Percentiles rank a stretch among this genome's conserved stretches.
phyloP scores from a whole-genome alignment of 1,140 invertebrate species.

The Helicoverpa armigera region DNA sequence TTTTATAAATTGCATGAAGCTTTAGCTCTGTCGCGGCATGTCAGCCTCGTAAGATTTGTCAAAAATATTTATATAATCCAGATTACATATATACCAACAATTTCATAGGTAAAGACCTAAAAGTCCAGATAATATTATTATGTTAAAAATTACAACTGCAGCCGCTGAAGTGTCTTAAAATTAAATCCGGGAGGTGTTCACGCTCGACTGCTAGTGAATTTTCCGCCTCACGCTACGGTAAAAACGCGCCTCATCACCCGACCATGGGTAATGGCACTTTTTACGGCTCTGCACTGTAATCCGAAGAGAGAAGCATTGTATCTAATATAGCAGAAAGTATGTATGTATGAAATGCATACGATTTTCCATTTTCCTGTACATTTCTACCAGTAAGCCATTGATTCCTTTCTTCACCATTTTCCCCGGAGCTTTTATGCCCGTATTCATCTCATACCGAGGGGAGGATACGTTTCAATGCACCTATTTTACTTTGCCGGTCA shows the following conservation, averaged over 20 bases:
- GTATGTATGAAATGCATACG: constrained; percentile 3
- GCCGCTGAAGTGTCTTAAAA: constrained; percentile 25
- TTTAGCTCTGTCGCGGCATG: no score
- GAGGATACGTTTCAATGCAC: not conserved
- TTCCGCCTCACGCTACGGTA: constrained; percentile 18
- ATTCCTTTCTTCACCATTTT: not conserved
- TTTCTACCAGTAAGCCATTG: constrained; percentile 7
- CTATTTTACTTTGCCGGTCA: not conserved
- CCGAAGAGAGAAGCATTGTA: constrained; percentile 7
- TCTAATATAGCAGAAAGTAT: not conserved
- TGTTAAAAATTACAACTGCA: constrained; percentile 2
- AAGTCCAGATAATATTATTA: not conserved
- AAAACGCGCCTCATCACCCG: constrained; percentile 3
- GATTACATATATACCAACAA: no score
- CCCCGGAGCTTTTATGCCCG: not conserved
- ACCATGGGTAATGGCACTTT: constrained; percentile 23
- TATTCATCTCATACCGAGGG: constrained; percentile 6
- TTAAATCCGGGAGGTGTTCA: constrained; percentile 11
- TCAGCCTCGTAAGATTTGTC: no score
- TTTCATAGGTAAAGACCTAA: not conserved
- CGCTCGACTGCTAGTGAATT: constrained; percentile 14
- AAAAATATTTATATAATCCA: no score
- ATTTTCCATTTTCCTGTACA: not conserved
- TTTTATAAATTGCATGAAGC: no score
- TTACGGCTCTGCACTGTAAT: constrained; percentile 30